A percentile compares a stretch with the other conserved stretches of the same genome.
These are phyloP conservation scores for Capreolus pygargus DNA, from an alignment of 2,113 vertebrate genomes.

Conservation along the genomic window DNA sequence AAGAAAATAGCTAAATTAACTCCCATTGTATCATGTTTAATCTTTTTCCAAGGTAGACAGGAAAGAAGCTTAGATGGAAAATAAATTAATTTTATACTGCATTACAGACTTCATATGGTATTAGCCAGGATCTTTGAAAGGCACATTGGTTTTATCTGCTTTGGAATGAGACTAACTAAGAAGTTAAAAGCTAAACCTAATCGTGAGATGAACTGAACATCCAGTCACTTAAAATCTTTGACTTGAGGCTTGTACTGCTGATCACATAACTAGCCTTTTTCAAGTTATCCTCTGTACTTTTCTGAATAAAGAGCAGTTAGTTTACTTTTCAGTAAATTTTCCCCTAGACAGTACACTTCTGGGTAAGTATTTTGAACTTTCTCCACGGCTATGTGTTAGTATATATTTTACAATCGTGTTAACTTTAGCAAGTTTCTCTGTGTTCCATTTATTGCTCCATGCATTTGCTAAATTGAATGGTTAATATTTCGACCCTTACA, in stretches of 20 bases:
- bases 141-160: neutral
- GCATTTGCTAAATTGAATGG: neutral
- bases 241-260: neutral
- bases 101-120: neutral
- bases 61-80: slow-evolving; percentile 56
- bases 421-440: neutral
- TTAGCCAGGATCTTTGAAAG: slow-evolving; percentile 14
- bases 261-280: neutral
- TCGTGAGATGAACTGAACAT: neutral
- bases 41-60: neutral
- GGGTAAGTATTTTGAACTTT: neutral
- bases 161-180: neutral
- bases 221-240: neutral
- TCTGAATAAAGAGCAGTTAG: neutral
- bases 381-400: neutral
- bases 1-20: slow-evolving; percentile 44
- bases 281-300: neutral
- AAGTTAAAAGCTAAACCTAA: slow-evolving; percentile 8
- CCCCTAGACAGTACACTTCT: neutral
- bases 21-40: neutral
- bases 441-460: too few relatives aligned
- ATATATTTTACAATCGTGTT: neutral
- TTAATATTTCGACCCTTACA: neutral
- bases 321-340: neutral
- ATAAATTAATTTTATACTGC: slow-evolving; percentile 35